These are phyloP conservation scores for Psophia crepitans DNA, from an alignment of 2,113 vertebrate species.

Conservation along the genomic window DNA sequence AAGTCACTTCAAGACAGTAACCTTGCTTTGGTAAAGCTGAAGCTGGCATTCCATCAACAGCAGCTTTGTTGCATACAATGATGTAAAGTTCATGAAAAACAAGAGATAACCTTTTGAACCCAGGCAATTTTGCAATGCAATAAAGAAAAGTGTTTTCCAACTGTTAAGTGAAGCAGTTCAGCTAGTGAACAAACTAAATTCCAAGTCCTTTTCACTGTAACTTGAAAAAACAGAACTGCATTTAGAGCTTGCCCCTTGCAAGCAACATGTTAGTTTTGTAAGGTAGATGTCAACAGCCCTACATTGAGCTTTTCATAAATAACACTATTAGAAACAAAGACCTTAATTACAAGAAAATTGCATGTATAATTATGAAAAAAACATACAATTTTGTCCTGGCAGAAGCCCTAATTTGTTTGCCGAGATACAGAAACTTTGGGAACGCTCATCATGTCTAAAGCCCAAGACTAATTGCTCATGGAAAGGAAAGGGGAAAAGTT, in stretches of 20 bases:
- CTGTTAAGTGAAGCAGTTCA: neutral
- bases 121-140: neutral
- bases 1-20: neutral
- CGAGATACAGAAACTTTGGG: neutral
- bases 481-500: neutral
- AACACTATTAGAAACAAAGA: neutral
- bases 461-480: neutral
- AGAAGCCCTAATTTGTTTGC: neutral
- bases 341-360: neutral
- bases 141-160: neutral
- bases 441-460: neutral
- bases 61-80: neutral
- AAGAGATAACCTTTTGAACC: neutral
- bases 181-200: neutral
- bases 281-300: neutral
- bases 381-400: neutral
- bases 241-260: neutral
- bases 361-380: neutral
- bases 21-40: neutral
- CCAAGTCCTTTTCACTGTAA: neutral
- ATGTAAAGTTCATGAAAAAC: neutral
- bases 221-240: neutral
- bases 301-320: neutral
- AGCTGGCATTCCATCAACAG: neutral
- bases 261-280: rapidly evolving